Evolutionary conservation across 2,113 vertebrate genomes (phyloP), one percentile per base, ranked within the genome.

Genomic region (Ranitomeya variabilis): DNA sequence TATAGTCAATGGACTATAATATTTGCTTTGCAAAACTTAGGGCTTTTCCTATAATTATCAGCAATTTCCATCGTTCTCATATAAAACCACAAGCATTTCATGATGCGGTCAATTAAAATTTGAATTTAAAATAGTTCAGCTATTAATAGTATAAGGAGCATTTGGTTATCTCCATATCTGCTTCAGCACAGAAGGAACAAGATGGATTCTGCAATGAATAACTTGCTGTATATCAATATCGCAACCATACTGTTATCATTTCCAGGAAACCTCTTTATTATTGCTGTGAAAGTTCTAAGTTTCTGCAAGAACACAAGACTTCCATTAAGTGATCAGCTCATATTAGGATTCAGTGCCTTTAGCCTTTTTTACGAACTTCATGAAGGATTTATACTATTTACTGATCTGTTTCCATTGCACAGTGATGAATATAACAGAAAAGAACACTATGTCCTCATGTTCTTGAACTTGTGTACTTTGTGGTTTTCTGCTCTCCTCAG

Each of bases 181-280:
- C 14, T 37, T 15, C 1, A 13, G 23, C 2, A 7, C 69, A 23
- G 13, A 10, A 73, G 26, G 26, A 73, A 14, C 37, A 12, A 37
- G 69, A 73, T 37, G 69, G 14, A 14, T 15, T 7, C 69, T 15
- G 5, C 7, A 37, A 31, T 1, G 0, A 16, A 6, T 15, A 73
- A 6, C 14, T 37, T 37, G 12, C 1, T 15, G 16, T 14, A 18
- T 13, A 26, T 85, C 45, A 57, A 73, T 26, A 4, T 37, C 2
- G n/a, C 74, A 51, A 55, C 83, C 57, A 9, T 74, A 1, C 9
- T 73, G 9, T 8, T 31, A 7, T 59, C 67, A 23, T n/a, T 59
- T 16, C 83, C 83, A 31, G 83, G 66, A 31, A 26, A 19, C n/a
- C 14, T 74, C 37, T 73, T 85, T 23, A 71, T 85, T 45, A 23